These are phyloP conservation scores for Megastigmus dorsalis DNA, from an alignment of 2,888 invertebrate species.

Conservation along the genomic window DNA sequence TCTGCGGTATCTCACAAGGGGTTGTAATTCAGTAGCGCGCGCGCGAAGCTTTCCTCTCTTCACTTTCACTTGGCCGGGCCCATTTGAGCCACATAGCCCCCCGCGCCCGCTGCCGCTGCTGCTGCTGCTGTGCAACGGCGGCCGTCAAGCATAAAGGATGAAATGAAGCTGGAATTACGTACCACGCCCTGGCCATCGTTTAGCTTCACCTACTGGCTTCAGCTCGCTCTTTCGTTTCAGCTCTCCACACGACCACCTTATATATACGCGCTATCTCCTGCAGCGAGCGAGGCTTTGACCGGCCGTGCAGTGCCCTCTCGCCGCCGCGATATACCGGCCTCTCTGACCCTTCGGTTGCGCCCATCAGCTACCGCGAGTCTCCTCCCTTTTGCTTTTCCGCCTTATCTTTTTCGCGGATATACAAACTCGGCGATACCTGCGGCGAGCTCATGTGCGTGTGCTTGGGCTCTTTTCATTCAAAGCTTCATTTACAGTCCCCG, in stretches of 20 bases:
- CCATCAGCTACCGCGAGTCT: too few relatives aligned
- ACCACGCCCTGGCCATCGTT: slow-evolving; percentile 64
- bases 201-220: neutral
- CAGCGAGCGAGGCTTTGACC: slow-evolving; percentile 4
- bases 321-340: too few relatives aligned
- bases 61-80: slow-evolving; percentile 55
- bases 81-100: neutral
- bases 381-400: too few relatives aligned
- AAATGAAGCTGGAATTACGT: slow-evolving; percentile 72
- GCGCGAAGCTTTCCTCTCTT: slow-evolving; percentile 59
- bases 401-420: too few relatives aligned
- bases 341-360: too few relatives aligned
- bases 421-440: too few relatives aligned
- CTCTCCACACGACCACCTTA: too few relatives aligned
- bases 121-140: slow-evolving; percentile 19
- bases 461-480: too few relatives aligned
- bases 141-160: slow-evolving; percentile 67
- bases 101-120: slow-evolving; percentile 30
- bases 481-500: too few relatives aligned
- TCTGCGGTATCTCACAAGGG: slow-evolving; percentile 73
- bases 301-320: too few relatives aligned
- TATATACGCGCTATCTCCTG: neutral
- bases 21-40: slow-evolving; percentile 70
- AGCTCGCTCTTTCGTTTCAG: too few relatives aligned
- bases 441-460: too few relatives aligned